Conservation (phyloP, 2,797 vertebrate species). For the Buceros bicornis region DNA sequence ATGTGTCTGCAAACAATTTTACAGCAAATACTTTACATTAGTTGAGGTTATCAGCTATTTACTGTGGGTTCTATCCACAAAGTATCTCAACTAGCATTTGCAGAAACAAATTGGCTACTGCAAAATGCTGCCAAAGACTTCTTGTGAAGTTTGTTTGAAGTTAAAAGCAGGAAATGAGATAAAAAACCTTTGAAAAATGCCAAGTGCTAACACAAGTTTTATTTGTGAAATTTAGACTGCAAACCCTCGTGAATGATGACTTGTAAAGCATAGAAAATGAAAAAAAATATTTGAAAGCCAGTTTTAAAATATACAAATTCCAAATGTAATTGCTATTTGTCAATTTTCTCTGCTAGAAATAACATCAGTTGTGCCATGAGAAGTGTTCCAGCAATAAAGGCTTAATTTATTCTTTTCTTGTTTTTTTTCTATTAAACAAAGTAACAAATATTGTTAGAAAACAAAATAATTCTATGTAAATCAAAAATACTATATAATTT, state of each 20-base stretch:
- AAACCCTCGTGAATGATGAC: not conserved
- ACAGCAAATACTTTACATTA: conserved; percentile 10
- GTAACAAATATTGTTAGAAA: not conserved
- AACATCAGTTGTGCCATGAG: not conserved
- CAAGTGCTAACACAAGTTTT: not conserved
- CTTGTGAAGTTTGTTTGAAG: conserved; percentile 30
- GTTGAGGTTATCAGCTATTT: conserved; percentile 16
- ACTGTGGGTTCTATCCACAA: not conserved
- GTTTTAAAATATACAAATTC: not conserved
- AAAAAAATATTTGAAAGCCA: not conserved
- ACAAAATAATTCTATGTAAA: not conserved
- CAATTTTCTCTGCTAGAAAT: not conserved
- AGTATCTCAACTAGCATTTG: not conserved
- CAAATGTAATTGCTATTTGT: not conserved
- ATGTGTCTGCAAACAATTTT: not conserved
- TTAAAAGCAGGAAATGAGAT: conserved; percentile 47
- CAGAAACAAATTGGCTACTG: conserved; percentile 11
- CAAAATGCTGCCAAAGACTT: conserved; percentile 18
- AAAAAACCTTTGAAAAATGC: not conserved
- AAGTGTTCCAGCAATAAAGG: not conserved
- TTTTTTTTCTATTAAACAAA: not conserved
- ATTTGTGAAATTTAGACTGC: not conserved
- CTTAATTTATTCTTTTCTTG: not conserved
- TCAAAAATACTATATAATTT: not conserved
- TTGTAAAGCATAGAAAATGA: not conserved